A percentile compares a stretch with the other conserved stretches of the same genome.
Evolutionary conservation across 1,140 invertebrate species (phyloP).

Genomic region (Euwallacea similis): DNA sequence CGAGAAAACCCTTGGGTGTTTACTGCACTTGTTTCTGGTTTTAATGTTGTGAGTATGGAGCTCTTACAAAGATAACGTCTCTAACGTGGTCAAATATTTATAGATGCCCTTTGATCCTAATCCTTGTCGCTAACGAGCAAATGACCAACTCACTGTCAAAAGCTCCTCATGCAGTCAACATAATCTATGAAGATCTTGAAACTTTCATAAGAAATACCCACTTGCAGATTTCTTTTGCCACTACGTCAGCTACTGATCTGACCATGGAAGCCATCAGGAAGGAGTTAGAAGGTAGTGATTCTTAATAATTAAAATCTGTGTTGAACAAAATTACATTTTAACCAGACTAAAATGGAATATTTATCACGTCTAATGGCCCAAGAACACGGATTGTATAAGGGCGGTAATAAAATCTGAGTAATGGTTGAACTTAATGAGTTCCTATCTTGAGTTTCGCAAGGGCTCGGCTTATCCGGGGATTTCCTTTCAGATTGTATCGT

Average conservation of each 20-base stretch:
- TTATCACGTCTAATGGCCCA: constrained; percentile 21
- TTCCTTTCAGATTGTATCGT: not conserved
- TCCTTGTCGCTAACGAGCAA: constrained; percentile 64
- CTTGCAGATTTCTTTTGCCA: constrained; percentile 61
- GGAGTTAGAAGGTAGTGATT: constrained; percentile 63
- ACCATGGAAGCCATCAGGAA: constrained; percentile 61
- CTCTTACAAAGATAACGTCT: not conserved
- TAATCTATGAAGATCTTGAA: constrained; percentile 61
- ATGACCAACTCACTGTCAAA: constrained; percentile 58
- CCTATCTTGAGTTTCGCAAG: constrained; percentile 4
- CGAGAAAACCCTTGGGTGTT: constrained; percentile 49
- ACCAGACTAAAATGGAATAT: constrained; percentile 21
- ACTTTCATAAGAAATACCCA: constrained; percentile 63
- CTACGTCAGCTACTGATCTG: constrained; percentile 63
- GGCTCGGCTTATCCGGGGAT: not conserved
- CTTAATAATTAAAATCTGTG: constrained; percentile 5
- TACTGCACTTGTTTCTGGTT: constrained; percentile 54
- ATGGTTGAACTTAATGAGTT: constrained; percentile 23
- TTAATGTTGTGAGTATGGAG: constrained; percentile 53
- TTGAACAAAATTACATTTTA: constrained; percentile 12
- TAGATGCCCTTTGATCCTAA: constrained; percentile 57
- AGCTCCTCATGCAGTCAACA: constrained; percentile 58
- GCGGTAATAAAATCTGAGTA: constrained; percentile 27
- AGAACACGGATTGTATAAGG: constrained; percentile 22
- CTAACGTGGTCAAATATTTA: constrained; percentile 17